Evolutionary conservation across 2,797 vertebrate genomes (phyloP), one percentile per base, ranked within the genome.

Genomic region (Chrosomus eos): DNA sequence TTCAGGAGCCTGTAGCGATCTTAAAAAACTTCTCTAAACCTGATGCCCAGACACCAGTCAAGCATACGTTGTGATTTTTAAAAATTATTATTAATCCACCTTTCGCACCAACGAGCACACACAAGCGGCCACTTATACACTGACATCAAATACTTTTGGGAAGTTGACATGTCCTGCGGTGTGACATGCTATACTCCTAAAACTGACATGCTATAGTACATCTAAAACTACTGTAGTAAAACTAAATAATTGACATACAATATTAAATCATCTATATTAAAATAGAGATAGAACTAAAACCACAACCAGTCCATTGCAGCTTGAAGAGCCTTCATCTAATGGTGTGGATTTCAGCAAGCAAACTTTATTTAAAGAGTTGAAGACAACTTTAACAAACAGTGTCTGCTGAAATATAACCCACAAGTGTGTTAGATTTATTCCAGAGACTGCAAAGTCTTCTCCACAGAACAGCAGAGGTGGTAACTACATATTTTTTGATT

Each of bases 321-420:
- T 58, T 38, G 33, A 76, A 58, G 55, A 79, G 66, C 19, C 77
- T 79, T 79, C 40, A 48, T n/a, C n/a, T 31, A 26, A 48, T 60
- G 38, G 60, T 79, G 60, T 79, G 77, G 77, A 66, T 79, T 79
- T 79, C 77, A 79, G 58, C 40, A 43, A 18, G 36, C 77, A 80
- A 67, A 67, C 60, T 67, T 66, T 80, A 66, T 80, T 80, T 67
- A 80, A 79, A 79, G 43, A 80, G 77, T 51, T 67, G 28, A 80
- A 67, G 77, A 43, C 60, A 79, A 79, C 76, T 79, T 66, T 64
- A 77, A 64, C 55, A 79, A 79, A 62, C 76, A 79, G 38, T 66
- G 40, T 79, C 60, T 10, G 10, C 26, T 66, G 60, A 67, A 80
- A 80, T 48, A 48, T 23, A 80, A 80, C 26, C 28, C 62, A 48